Evolutionary conservation across 2,113 vertebrate species (phyloP).

Genomic region (Neolamprologus devosi): DNA sequence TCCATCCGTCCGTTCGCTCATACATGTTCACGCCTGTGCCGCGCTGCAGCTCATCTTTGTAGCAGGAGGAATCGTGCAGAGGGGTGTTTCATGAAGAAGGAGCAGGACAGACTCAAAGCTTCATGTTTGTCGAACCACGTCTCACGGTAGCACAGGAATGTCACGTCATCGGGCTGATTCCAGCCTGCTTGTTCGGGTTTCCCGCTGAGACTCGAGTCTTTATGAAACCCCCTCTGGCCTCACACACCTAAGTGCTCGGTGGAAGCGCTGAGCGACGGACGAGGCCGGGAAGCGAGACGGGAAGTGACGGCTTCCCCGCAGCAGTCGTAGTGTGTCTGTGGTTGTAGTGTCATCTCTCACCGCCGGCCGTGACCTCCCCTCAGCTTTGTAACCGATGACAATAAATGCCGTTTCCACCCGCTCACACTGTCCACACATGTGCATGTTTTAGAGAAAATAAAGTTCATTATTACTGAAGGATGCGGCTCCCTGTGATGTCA

Average conservation of each 20-base stretch:
- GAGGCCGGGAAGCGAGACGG: background rate
- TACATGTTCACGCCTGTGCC: background rate
- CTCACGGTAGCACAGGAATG: background rate
- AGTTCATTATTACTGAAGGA: background rate
- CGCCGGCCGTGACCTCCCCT: background rate
- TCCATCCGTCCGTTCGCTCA: background rate
- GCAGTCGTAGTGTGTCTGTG: background rate
- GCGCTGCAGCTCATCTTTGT: background rate
- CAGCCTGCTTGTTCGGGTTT: background rate
- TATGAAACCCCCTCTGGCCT: background rate
- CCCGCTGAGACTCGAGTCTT: background rate
- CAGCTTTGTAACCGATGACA: background rate
- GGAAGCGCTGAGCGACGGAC: background rate
- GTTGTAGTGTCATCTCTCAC: background rate
- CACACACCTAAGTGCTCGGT: background rate
- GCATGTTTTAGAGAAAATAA: conserved; percentile 51
- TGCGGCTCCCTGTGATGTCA: background rate
- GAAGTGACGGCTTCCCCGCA: background rate
- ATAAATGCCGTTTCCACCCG: background rate
- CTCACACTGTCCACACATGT: conserved; percentile 1
- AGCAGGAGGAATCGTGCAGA: background rate
- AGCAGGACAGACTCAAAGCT: background rate
- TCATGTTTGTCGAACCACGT: background rate
- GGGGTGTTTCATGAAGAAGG: background rate
- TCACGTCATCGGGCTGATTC: background rate